A percentile compares a stretch with the other conserved stretches of the same genome.
Evolutionary conservation across 2,888 invertebrate genomes (phyloP).

Genomic region (Apeira syringaria): DNA sequence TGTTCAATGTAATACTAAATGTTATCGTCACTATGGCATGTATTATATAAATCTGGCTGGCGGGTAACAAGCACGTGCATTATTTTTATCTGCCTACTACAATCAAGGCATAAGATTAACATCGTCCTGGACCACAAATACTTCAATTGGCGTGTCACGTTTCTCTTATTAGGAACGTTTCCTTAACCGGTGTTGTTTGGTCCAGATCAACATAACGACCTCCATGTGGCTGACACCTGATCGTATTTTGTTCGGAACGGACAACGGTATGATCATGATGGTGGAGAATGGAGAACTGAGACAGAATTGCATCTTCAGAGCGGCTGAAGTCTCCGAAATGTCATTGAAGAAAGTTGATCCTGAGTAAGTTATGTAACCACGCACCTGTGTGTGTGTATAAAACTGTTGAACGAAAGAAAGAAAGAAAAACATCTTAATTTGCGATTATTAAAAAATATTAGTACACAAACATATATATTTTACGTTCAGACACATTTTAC

Average conservation of each 20-base stretch:
- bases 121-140: constrained; percentile 12
- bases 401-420: too few relatives aligned
- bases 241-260: constrained; percentile 91
- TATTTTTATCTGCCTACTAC: constrained; percentile 8
- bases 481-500: too few relatives aligned
- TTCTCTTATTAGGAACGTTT: constrained; percentile 8
- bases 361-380: constrained; percentile 59
- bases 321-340: constrained; percentile 83
- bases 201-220: constrained; percentile 87
- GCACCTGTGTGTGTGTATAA: too few relatives aligned
- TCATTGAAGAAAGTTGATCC: constrained; percentile 85
- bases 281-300: constrained; percentile 94
- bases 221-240: constrained; percentile 93
- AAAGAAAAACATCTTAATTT: too few relatives aligned
- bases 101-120: constrained; percentile 9
- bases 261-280: constrained; percentile 89
- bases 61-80: neutral
- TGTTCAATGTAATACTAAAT: too few relatives aligned
- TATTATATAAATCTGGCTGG: too few relatives aligned
- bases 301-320: constrained; percentile 84
- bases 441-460: too few relatives aligned
- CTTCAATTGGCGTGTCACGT: constrained; percentile 8
- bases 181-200: constrained; percentile 6
- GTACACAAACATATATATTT: too few relatives aligned
- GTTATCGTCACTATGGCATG: too few relatives aligned